Base-by-base conservation (phyloP, 1,140 invertebrate species). In the Dendroctonus ponderosae region DNA sequence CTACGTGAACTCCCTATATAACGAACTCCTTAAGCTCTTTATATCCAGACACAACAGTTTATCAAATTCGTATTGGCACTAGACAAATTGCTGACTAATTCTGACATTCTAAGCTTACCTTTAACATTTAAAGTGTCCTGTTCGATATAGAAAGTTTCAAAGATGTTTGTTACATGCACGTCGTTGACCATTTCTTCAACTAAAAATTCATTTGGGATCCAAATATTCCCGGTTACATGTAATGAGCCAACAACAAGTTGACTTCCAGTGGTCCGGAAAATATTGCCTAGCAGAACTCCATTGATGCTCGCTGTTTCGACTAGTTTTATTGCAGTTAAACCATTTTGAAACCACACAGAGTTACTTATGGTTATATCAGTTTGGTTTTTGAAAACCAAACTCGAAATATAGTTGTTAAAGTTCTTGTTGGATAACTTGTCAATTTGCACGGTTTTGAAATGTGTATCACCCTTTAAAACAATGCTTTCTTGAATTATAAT, bases 301-400 rank as follows among this genome's bases (percentile, higher is more conserved):
- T 79, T 79, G 0, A 79, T 15, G 39, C 60, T 60, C 26, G 74
- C 41, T 3, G 72, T 74, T 72, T 77, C 72, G 26, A 79, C 69
- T n/a, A 74, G 60, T 56, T 74, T 72, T 6, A 64, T 41, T 4
- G 78, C 76, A 41, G 48, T 54, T 5, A 78, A 67, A 53, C 73
- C 74, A 6, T 74, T 72, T 38, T 58, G 7, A 56, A 77, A 78
- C 67, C 71, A 74, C 9, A 65, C 7, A 15, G 48, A 49, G 48
- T 60, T 61, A 6, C 59, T 9, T n/a, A 77, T 65, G 14, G 41
- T 62, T n/a, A 74, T 12, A 49, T 69, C 42, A 7, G 67, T 67
- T 68, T 79, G 72, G 41, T 74, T 73, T 66, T 76, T 78, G 41
- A 67, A 75, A 14, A 79, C 59, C 5, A 77, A 14, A 52, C 72